Percentiles rank a stretch among this genome's conserved stretches.
Evolutionary conservation across 1,140 invertebrate genomes (phyloP).

Genomic region (Melanaphis sacchari): DNA sequence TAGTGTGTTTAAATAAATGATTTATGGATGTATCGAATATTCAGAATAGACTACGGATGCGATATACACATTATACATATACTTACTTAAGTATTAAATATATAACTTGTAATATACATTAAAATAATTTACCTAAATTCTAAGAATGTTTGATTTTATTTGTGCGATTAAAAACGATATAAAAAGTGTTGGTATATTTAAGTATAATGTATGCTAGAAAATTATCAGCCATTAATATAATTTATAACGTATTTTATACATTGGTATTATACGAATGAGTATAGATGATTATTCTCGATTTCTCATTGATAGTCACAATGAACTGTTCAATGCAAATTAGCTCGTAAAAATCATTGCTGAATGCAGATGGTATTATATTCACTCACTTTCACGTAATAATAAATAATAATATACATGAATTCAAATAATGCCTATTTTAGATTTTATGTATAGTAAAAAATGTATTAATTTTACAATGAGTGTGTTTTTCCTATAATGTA

Average conservation of each 20-base stretch:
- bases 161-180: background rate
- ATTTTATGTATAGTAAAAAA: background rate
- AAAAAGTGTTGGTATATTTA: background rate
- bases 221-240: conserved; percentile 5
- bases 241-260: background rate
- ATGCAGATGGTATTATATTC: background rate
- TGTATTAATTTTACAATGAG: background rate
- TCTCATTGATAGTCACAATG: background rate
- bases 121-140: background rate
- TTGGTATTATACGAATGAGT: background rate
- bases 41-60: background rate
- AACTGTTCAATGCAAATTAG: conserved; percentile 13
- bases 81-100: background rate
- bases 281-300: background rate
- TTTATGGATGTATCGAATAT: background rate
- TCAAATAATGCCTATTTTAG: background rate
- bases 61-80: background rate
- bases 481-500: background rate
- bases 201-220: background rate
- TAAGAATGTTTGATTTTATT: background rate
- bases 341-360: background rate
- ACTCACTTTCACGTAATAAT: background rate
- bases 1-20: background rate
- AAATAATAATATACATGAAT: background rate
- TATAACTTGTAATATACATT: background rate